Conservation (phyloP, 2,113 vertebrate genomes). For the Crotalus tigris region DNA sequence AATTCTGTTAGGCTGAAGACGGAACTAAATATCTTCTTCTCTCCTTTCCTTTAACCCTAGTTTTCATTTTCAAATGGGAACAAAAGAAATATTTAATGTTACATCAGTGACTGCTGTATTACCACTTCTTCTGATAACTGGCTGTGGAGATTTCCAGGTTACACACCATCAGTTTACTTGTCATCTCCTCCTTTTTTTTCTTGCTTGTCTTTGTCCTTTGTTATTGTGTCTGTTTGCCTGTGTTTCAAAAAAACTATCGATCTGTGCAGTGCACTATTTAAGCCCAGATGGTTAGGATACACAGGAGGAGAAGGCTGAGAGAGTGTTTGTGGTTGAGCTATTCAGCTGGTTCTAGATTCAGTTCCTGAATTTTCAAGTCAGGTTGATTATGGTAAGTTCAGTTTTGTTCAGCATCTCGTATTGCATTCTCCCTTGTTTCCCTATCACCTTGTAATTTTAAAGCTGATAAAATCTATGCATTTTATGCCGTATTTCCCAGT, state of each 20-base stretch:
- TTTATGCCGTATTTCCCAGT: background rate
- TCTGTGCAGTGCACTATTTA: background rate
- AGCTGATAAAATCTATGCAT: background rate
- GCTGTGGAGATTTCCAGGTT: constrained; percentile 19
- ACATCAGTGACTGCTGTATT: constrained; percentile 30
- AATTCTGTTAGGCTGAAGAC: constrained; percentile 57
- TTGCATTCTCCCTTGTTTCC: background rate
- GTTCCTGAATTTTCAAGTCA: background rate
- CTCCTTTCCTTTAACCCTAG: background rate
- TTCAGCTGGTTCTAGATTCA: background rate
- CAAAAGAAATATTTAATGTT: constrained; percentile 48
- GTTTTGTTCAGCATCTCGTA: background rate
- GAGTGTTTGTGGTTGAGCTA: background rate
- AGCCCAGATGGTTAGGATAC: background rate
- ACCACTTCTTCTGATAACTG: constrained; percentile 29
- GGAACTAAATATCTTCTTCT: constrained; percentile 42
- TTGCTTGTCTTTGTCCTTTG: background rate
- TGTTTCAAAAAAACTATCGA: background rate
- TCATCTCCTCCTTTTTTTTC: background rate
- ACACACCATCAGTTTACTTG: background rate
- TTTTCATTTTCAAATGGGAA: constrained; percentile 38
- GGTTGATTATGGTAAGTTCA: background rate
- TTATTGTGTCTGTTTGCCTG: background rate
- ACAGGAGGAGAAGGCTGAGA: background rate
- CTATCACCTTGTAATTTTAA: background rate